Conservation (phyloP, 2,113 vertebrate species). For the Nesoenas mayeri region DNA sequence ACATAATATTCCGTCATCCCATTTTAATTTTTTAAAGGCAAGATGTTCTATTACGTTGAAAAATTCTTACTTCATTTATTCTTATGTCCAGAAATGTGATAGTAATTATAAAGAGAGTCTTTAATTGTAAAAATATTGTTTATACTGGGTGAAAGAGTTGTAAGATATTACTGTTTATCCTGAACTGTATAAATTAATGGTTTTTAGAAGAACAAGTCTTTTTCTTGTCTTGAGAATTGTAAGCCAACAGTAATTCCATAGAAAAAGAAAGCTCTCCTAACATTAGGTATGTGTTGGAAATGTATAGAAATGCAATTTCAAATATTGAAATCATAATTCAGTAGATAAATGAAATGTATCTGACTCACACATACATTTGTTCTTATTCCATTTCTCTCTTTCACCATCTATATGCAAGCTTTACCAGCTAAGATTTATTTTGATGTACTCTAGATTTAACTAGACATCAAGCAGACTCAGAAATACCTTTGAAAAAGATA, state of each 20-base stretch:
- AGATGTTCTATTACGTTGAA: neutral
- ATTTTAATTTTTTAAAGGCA: neutral
- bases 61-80: neutral
- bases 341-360: neutral
- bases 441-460: neutral
- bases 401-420: neutral
- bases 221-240: neutral
- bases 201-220: neutral
- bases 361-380: neutral
- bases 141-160: neutral
- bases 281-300: neutral
- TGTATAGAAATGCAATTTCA: neutral
- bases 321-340: neutral
- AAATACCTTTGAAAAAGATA: neutral
- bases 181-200: neutral
- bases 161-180: neutral
- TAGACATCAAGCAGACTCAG: neutral
- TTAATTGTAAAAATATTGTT: neutral
- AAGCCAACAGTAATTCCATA: neutral
- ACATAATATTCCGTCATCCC: neutral
- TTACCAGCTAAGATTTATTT: neutral
- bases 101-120: neutral
- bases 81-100: neutral
- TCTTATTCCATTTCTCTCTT: neutral
- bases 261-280: neutral